Evolutionary conservation across 2,797 vertebrate genomes (phyloP).

Genomic region (Anolis apletophallus): DNA sequence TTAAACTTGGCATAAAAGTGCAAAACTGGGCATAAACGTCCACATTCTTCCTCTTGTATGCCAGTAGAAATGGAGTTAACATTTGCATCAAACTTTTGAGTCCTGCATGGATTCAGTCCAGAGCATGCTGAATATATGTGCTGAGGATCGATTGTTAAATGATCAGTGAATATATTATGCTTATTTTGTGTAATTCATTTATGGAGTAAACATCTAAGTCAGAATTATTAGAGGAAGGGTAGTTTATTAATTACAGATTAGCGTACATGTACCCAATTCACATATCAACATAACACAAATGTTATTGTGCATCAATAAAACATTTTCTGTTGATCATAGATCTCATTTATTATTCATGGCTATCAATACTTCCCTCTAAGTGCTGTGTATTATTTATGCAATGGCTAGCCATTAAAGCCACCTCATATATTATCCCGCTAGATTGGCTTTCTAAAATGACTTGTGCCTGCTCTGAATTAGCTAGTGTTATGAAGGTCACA

Average conservation of each 20-base stretch:
- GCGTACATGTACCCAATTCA: conserved; percentile 41
- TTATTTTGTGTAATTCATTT: conserved; percentile 55
- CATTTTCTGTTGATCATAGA: conserved; percentile 62
- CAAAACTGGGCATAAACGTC: neutral
- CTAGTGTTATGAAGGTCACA: conserved; percentile 6
- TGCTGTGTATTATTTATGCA: conserved; percentile 68
- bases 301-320: conserved; percentile 62
- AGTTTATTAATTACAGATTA: conserved; percentile 60
- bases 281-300: conserved; percentile 53
- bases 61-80: neutral
- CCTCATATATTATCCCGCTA: conserved; percentile 45
- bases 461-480: conserved; percentile 52
- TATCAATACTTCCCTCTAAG: conserved; percentile 64
- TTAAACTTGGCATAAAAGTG: neutral
- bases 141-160: neutral
- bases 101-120: conserved; percentile 5
- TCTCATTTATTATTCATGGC: conserved; percentile 60
- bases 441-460: conserved; percentile 49
- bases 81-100: neutral
- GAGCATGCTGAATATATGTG: neutral
- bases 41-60: neutral
- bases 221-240: conserved; percentile 55
- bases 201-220: conserved; percentile 47
- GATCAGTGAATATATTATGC: neutral
- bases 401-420: conserved; percentile 52